Conservation (phyloP, 2,888 invertebrate species). For the Drosophila nigricruria region DNA sequence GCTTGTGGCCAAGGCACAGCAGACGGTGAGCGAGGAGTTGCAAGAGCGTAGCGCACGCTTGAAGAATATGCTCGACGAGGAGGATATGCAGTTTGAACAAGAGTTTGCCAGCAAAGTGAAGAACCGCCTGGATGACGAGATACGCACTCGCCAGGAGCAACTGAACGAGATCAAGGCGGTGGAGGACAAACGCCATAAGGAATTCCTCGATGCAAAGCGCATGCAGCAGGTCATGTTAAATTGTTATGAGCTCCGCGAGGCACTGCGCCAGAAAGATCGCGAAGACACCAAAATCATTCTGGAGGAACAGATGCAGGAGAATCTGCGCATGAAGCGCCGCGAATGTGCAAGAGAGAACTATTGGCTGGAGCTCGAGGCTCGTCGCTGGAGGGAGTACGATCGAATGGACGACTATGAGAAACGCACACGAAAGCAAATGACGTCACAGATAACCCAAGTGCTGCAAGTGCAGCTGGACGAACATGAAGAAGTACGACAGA, state of each 20-base stretch:
- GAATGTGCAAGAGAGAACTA: slow-evolving; percentile 69
- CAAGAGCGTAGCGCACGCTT: slow-evolving; percentile 66
- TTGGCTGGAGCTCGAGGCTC: slow-evolving; percentile 74
- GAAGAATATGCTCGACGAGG: slow-evolving; percentile 70
- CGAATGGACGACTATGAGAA: slow-evolving; percentile 59
- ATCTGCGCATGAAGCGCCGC: slow-evolving; percentile 56
- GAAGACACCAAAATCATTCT: slow-evolving; percentile 73
- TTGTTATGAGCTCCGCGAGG: slow-evolving; percentile 82
- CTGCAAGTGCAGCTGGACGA: slow-evolving; percentile 64
- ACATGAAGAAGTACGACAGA: slow-evolving; percentile 39
- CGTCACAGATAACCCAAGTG: slow-evolving; percentile 53
- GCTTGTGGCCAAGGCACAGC: slow-evolving; percentile 78
- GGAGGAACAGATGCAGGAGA: slow-evolving; percentile 82
- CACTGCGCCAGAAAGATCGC: slow-evolving; percentile 72
- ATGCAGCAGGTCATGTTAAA: slow-evolving; percentile 80
- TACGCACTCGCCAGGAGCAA: slow-evolving; percentile 74
- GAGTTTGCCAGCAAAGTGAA: slow-evolving; percentile 81
- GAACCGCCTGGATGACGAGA: slow-evolving; percentile 80
- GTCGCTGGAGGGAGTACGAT: slow-evolving; percentile 61
- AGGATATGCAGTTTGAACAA: slow-evolving; percentile 79
- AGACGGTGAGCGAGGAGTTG: slow-evolving; percentile 72
- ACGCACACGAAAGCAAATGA: slow-evolving; percentile 55
- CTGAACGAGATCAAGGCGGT: slow-evolving; percentile 76
- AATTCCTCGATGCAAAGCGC: slow-evolving; percentile 75
- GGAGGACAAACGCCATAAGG: slow-evolving; percentile 53